Evolutionary conservation across 2,888 invertebrate species (phyloP).

Genomic region (Troglohyphantes excavatus): DNA sequence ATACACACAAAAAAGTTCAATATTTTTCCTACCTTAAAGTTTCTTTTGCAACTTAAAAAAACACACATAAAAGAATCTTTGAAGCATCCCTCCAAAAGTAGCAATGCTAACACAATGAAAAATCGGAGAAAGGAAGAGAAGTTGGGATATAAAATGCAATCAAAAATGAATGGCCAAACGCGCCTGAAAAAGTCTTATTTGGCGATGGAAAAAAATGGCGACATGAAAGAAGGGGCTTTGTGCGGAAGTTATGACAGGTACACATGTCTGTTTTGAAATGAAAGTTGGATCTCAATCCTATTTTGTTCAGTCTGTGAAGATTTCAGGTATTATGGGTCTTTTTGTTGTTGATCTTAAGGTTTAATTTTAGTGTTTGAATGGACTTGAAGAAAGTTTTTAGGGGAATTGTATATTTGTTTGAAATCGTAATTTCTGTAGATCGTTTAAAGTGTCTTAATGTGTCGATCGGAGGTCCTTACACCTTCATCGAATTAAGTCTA

Average conservation of each 20-base stretch:
- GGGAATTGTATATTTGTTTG: no score
- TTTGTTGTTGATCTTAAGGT: not conserved
- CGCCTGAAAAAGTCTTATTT: conserved; percentile 10
- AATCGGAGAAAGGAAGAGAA: conserved; percentile 17
- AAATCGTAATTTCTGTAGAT: no score
- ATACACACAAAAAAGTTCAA: not conserved
- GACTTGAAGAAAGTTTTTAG: no score
- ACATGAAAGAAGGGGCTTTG: not conserved
- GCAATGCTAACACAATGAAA: conserved; percentile 47
- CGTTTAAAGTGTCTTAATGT: no score
- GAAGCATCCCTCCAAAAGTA: not conserved
- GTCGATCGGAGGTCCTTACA: no score
- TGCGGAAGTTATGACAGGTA: conserved; percentile 17
- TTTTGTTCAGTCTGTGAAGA: not conserved
- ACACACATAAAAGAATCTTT: not conserved
- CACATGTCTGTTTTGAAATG: not conserved
- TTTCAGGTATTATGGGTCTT: no score
- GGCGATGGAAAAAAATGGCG: not conserved
- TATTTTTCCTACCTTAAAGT: not conserved
- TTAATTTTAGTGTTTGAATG: not conserved
- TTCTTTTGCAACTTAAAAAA: conserved; percentile 22
- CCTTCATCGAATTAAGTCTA: no score
- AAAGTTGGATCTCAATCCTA: not conserved
- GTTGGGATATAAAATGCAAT: conserved; percentile 51
- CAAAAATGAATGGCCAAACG: conserved; percentile 24